A percentile compares a stretch with the other conserved stretches of the same genome.
Evolutionary conservation across 2,113 vertebrate genomes (phyloP).

Genomic region (Thamnophis sirtalis): DNA sequence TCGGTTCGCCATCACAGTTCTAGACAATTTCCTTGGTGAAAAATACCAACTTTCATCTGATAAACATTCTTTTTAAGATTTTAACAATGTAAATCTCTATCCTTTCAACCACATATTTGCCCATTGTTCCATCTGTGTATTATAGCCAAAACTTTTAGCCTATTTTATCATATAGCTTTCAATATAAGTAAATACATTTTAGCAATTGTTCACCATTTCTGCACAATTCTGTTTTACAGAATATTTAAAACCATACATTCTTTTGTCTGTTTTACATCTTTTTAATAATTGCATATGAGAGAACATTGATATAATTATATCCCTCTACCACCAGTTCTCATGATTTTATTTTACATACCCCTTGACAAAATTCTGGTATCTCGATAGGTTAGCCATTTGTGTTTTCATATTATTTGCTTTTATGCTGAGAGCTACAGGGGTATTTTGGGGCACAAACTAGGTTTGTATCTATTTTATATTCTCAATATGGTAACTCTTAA

Average conservation of each 20-base stretch:
- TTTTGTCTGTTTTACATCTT: neutral
- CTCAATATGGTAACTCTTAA: neutral
- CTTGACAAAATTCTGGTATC: neutral
- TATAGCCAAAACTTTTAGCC: neutral
- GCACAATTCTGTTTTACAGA: neutral
- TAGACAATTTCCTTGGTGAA: neutral
- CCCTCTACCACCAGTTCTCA: neutral
- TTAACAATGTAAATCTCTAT: neutral
- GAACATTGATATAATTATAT: neutral
- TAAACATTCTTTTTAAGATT: neutral
- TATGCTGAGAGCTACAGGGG: neutral
- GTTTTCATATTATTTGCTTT: neutral
- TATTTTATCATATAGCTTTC: neutral
- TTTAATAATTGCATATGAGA: neutral
- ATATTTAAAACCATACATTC: neutral
- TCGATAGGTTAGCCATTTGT: neutral
- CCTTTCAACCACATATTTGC: neutral
- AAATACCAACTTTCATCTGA: neutral
- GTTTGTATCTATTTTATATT: neutral
- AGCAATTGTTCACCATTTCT: neutral
- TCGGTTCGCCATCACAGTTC: too few species aligned
- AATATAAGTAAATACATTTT: neutral
- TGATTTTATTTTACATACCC: neutral
- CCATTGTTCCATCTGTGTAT: neutral
- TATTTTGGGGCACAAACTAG: neutral